phyloP scores from a whole-genome alignment of 2,888 invertebrate species.

The Eubasilissa splendida region DNA sequence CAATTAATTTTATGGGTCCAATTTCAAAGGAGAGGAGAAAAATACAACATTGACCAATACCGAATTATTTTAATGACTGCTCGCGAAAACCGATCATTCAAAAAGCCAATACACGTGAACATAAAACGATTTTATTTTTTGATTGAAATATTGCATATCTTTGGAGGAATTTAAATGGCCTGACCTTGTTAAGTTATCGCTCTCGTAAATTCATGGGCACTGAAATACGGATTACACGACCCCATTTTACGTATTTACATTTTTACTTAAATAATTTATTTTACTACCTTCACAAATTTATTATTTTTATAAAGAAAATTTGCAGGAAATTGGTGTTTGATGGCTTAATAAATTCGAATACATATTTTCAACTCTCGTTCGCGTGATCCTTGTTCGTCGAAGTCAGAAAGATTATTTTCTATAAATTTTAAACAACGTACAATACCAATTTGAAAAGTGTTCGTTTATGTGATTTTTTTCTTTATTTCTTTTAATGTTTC shows the following conservation, averaged over 20 bases:
- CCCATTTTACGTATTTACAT: slow-evolving; percentile 7
- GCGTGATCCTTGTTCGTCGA: too few relatives aligned
- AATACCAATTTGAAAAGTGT: too few relatives aligned
- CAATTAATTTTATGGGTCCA: slow-evolving; percentile 42
- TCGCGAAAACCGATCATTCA: slow-evolving; percentile 17
- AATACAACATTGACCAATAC: slow-evolving; percentile 33
- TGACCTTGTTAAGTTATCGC: slow-evolving; percentile 26
- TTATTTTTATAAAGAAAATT: slow-evolving; percentile 9
- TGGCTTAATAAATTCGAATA: too few relatives aligned
- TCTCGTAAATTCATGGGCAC: slow-evolving; percentile 20
- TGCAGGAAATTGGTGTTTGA: background rate
- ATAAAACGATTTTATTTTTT: slow-evolving; percentile 25
- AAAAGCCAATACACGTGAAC: slow-evolving; percentile 10
- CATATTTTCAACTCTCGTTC: too few relatives aligned
- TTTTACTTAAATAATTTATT: slow-evolving; percentile 6
- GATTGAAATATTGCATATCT: slow-evolving; percentile 32
- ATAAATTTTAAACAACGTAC: too few relatives aligned
- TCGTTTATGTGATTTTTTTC: too few relatives aligned
- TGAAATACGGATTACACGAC: slow-evolving; percentile 13
- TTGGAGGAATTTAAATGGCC: background rate
- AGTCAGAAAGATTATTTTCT: too few relatives aligned
- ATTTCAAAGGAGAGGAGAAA: slow-evolving; percentile 14
- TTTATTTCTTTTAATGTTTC: too few relatives aligned
- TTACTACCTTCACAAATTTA: background rate
- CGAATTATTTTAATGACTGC: slow-evolving; percentile 27